Evolutionary conservation across 2,888 invertebrate species (phyloP).

Genomic region (Diaperis boleti): DNA sequence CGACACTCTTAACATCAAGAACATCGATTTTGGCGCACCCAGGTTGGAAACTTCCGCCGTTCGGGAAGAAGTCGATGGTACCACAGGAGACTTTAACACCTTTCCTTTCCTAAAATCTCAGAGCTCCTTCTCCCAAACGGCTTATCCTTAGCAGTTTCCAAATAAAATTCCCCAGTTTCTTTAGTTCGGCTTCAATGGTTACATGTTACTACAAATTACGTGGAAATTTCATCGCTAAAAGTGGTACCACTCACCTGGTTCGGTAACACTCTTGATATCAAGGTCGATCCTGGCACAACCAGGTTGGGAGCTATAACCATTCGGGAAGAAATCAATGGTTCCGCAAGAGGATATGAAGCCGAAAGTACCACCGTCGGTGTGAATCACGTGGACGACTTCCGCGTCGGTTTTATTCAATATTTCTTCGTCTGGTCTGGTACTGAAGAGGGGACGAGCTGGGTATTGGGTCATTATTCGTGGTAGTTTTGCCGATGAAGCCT

Average conservation of each 20-base stretch:
- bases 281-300: slow-evolving; percentile 56
- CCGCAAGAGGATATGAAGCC: slow-evolving; percentile 53
- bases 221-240: not conserved
- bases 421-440: slow-evolving; percentile 49
- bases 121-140: slow-evolving; percentile 31
- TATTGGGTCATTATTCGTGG: slow-evolving; percentile 55
- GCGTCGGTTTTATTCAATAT: slow-evolving; percentile 55
- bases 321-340: slow-evolving; percentile 59
- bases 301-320: slow-evolving; percentile 58
- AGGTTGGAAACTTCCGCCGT: slow-evolving; percentile 58
- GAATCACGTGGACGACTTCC: slow-evolving; percentile 57
- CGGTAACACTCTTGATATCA: slow-evolving; percentile 42
- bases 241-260: slow-evolving; percentile 47
- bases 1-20: slow-evolving; percentile 36
- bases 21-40: slow-evolving; percentile 56
- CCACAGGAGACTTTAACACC: slow-evolving; percentile 53
- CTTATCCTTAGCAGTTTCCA: slow-evolving; percentile 54
- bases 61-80: slow-evolving; percentile 59
- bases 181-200: slow-evolving; percentile 52
- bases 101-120: not conserved
- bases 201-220: slow-evolving; percentile 52
- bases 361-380: slow-evolving; percentile 56
- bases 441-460: slow-evolving; percentile 57
- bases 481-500: slow-evolving; percentile 55
- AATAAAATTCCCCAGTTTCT: slow-evolving; percentile 52